Percentiles rank a stretch among this genome's conserved stretches.
These are phyloP conservation scores for Gavia stellata DNA, from an alignment of 2,113 vertebrate genomes.

Conservation along the genomic window DNA sequence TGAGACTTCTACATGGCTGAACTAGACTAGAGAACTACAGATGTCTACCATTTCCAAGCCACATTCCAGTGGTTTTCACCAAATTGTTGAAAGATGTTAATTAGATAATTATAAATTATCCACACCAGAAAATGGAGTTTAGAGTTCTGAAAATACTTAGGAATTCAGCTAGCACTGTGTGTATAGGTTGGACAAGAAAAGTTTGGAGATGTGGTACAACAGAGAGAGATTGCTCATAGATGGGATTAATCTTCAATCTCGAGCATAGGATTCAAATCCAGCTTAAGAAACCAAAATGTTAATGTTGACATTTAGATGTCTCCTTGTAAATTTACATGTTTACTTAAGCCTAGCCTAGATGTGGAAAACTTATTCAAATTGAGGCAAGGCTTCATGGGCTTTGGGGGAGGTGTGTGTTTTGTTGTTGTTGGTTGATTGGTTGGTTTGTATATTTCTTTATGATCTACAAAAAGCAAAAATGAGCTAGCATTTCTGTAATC, in stretches of 20 bases:
- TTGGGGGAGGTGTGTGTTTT: fast-evolving
- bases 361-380: neutral
- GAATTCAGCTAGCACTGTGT: neutral
- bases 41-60: neutral
- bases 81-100: neutral
- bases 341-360: neutral
- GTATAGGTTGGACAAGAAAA: neutral
- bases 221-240: neutral
- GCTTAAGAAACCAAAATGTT: neutral
- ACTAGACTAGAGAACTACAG: neutral
- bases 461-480: neutral
- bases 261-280: neutral
- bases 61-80: neutral
- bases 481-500: fast-evolving
- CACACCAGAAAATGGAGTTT: neutral
- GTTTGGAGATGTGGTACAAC: neutral
- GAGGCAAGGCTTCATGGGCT: neutral
- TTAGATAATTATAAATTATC: neutral
- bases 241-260: neutral
- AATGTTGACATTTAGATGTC: neutral
- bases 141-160: neutral
- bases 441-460: neutral
- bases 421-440: neutral
- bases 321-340: neutral
- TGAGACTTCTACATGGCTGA: neutral